Evolutionary conservation across 2,888 invertebrate genomes (phyloP).

Genomic region (Agriopis leucophaearia): DNA sequence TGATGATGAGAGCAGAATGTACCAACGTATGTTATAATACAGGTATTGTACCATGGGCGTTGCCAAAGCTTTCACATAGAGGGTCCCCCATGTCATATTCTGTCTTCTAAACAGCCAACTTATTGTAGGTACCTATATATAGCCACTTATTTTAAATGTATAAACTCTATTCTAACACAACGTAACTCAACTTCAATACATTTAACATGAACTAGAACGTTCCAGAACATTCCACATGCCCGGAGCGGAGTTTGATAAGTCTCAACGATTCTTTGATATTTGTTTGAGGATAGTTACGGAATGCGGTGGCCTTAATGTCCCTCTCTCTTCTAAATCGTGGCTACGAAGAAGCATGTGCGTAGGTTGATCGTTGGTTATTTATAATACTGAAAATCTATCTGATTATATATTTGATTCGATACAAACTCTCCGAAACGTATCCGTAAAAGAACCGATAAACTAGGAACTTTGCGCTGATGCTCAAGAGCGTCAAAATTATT

Average conservation of each 20-base stretch:
- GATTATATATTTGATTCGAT: too few relatives aligned
- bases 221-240: conserved; percentile 13
- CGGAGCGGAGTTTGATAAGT: conserved; percentile 44
- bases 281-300: conserved; percentile 41
- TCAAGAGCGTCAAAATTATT: too few relatives aligned
- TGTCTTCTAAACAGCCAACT: too few relatives aligned
- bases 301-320: conserved; percentile 24
- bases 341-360: conserved; percentile 4
- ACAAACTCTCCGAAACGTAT: too few relatives aligned
- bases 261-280: conserved; percentile 51
- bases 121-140: background rate
- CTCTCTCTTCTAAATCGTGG: conserved; percentile 23
- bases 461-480: too few relatives aligned
- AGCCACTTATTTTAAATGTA: background rate
- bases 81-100: too few relatives aligned
- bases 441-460: too few relatives aligned
- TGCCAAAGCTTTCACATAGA: too few relatives aligned
- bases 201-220: conserved; percentile 19
- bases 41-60: too few relatives aligned
- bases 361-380: conserved; percentile 3
- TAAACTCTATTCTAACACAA: background rate
- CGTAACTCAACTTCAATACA: conserved; percentile 10
- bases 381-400: too few relatives aligned
- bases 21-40: too few relatives aligned
- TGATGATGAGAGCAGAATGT: too few relatives aligned